Conservation (phyloP, 1,140 invertebrate genomes). For the Lepidurus apus region DNA sequence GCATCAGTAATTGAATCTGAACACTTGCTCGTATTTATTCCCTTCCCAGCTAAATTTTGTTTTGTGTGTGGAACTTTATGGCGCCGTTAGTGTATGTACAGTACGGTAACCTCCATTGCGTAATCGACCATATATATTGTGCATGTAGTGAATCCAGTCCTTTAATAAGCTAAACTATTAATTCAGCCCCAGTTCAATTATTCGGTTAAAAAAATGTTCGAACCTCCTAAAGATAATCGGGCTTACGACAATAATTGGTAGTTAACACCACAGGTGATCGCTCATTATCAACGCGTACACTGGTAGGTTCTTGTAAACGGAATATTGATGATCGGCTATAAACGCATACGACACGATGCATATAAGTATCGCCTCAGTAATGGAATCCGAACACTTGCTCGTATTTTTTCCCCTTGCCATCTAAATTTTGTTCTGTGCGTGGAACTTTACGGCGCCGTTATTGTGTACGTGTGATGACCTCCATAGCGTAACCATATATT, state of each 20-base stretch:
- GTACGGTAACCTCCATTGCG: not conserved
- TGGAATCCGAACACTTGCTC: not conserved
- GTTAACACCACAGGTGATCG: too few relatives aligned
- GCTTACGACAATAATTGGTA: too few relatives aligned
- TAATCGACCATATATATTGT: not conserved
- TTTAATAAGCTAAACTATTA: too few relatives aligned
- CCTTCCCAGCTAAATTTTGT: not conserved
- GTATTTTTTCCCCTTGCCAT: not conserved
- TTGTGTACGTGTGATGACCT: not conserved
- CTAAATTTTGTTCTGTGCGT: not conserved
- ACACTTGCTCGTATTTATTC: slow-evolving; percentile 1
- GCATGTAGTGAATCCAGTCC: not conserved
- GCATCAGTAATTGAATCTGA: not conserved
- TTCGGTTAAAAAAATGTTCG: too few relatives aligned
- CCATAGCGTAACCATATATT: not conserved
- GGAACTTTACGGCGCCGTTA: not conserved
- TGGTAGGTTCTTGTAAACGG: too few relatives aligned
- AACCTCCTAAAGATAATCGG: too few relatives aligned
- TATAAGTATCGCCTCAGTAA: not conserved
- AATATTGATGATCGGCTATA: too few relatives aligned
- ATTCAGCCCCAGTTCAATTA: too few relatives aligned
- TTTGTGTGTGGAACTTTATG: not conserved
- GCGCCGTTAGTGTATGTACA: not conserved
- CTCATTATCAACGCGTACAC: too few relatives aligned
- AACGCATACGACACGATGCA: not conserved